Evolutionary conservation across 2,113 vertebrate species (phyloP), one percentile per base, ranked within the genome.

Genomic region (Ceyx cyanopectus): DNA sequence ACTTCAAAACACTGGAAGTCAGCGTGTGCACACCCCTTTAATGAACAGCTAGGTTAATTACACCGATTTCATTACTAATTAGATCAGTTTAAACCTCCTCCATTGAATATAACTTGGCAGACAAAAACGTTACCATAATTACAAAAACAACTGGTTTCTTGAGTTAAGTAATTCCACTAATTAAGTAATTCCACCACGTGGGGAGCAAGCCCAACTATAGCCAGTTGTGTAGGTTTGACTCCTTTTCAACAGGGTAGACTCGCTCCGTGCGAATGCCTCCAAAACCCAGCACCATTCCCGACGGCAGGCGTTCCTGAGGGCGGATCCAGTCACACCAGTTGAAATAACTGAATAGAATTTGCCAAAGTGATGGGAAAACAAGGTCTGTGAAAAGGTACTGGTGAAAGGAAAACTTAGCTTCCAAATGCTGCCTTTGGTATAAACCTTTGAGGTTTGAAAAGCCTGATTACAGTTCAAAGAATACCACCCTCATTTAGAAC

Each of bases 11-110:
- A 13, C 34, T 29, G 73, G 30, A 56, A 82, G 84, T 26, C 80
- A 41, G 74, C 0, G 7, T 72, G 81, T 68, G 81, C 57, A 81
- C 84, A 73, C 58, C 22, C 66, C 7, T 45, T 89, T 84, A 91
- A 95, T 91, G 93, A 92, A 89, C 0, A 0, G 50, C 30, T 30
- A 80, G 69, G 62, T 89, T 95, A 95, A 95, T 91, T 84, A 87
- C 84, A 85, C 81, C 91, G 30, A 87, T 93, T 87, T 82, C 2
- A 5, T 62, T 92, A 73, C 89, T 94, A 94, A 95, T 94, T 91
- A 93, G 91, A 92, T 96, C 89, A 76, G 58, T 87, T 89, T 73
- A 79, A 94, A 95, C 81, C 95, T 95, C 84, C 66, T 84, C 85
- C 78, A 57, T 10, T 40, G 87, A 66, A 70, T 87, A 85, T 54